Conservation (phyloP, 2,113 vertebrate genomes). For the Herpetotheres cachinnans region DNA sequence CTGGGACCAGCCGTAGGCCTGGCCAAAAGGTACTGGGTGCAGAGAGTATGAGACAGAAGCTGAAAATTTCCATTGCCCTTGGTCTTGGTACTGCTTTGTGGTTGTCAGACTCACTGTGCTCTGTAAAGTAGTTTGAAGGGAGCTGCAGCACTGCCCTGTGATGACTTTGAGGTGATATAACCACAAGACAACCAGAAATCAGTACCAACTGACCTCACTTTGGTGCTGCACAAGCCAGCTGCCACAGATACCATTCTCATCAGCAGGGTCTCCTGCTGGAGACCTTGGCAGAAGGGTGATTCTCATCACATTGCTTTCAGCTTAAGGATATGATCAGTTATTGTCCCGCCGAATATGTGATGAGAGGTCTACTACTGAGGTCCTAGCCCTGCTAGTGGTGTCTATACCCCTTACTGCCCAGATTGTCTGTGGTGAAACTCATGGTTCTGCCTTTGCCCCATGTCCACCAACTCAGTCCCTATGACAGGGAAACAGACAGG, state of each 20-base stretch:
- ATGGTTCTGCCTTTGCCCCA: not conserved
- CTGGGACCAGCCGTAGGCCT: not conserved
- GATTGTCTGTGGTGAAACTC: not conserved
- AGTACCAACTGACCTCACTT: not conserved
- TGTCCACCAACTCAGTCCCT: fast-evolving
- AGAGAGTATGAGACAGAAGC: not conserved
- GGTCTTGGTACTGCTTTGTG: not conserved
- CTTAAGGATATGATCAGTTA: not conserved
- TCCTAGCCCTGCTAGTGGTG: not conserved
- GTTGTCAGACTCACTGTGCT: not conserved
- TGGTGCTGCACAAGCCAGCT: not conserved
- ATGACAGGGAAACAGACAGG: not conserved
- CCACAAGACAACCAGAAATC: not conserved
- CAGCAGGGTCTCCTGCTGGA: not conserved
- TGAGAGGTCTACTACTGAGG: not conserved
- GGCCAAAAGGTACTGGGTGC: not conserved
- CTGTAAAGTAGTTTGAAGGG: not conserved
- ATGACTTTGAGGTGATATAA: not conserved
- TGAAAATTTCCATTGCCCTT: not conserved
- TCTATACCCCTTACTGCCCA: not conserved
- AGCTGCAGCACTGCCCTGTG: not conserved
- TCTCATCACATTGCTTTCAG: not conserved
- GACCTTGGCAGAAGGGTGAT: not conserved
- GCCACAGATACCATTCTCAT: not conserved
- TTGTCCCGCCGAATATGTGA: not conserved